phyloP scores from a whole-genome alignment of 2,113 vertebrate genomes.

The zebrafish (Danio rerio) region DNA sequence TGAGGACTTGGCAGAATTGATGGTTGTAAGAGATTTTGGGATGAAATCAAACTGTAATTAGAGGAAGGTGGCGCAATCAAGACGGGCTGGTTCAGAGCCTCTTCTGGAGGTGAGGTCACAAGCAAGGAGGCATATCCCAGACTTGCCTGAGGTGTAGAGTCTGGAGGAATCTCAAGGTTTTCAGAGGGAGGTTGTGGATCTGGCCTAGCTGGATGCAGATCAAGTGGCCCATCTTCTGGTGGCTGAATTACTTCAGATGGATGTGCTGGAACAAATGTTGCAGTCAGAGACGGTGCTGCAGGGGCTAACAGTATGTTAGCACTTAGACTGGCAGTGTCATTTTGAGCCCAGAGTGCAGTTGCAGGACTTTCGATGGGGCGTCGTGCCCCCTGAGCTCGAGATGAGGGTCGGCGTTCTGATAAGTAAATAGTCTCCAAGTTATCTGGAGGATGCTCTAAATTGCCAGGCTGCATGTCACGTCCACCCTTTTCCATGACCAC shows the following conservation, averaged over 20 bases:
- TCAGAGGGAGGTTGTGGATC: conserved; percentile 77
- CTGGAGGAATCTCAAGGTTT: conserved; percentile 95
- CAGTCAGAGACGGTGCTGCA: conserved; percentile 83
- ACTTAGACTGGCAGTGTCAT: conserved; percentile 84
- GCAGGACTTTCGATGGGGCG: conserved; percentile 94
- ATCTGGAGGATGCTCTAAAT: conserved; percentile 95
- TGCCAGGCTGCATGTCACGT: conserved; percentile 79
- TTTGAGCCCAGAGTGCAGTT: conserved; percentile 94
- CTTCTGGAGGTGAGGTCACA: conserved; percentile 80
- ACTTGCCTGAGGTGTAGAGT: conserved; percentile 83
- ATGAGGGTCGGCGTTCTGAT: conserved; percentile 70
- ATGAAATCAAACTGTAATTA: conserved; percentile 81
- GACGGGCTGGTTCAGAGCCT: conserved; percentile 86
- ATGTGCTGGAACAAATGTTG: conserved; percentile 75
- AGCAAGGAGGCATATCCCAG: conserved; percentile 89
- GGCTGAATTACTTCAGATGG: conserved; percentile 86
- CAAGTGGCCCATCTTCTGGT: conserved; percentile 80
- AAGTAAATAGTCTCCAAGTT: conserved; percentile 90
- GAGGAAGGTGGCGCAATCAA: conserved; percentile 90
- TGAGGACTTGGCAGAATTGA: conserved; percentile 73
- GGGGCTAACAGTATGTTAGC: conserved; percentile 90
- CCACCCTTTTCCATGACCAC: conserved; percentile 83
- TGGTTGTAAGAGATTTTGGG: conserved; percentile 72
- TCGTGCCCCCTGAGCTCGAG: conserved; percentile 79
- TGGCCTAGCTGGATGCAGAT: conserved; percentile 67